Percentiles rank a stretch among this genome's conserved stretches.
phyloP scores from a whole-genome alignment of 2,888 invertebrate genomes.

The Drosophila rellima region DNA sequence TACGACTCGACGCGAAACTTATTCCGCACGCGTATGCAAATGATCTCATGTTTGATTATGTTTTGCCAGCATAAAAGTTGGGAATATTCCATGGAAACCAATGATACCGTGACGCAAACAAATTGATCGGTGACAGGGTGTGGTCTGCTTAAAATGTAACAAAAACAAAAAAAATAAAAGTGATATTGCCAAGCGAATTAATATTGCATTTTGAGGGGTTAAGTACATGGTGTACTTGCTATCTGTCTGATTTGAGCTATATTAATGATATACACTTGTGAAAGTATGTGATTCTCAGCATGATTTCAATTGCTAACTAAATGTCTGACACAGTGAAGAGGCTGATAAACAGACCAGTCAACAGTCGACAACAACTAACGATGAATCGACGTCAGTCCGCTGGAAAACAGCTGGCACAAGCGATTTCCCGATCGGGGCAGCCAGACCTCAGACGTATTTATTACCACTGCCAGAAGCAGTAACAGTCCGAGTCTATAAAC shows the following conservation, averaged over 20 bases:
- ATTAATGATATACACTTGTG: conserved; percentile 20
- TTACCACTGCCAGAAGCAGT: background rate
- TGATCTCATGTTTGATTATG: conserved; percentile 68
- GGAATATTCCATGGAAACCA: conserved; percentile 65
- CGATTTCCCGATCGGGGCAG: background rate
- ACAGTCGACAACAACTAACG: conserved; percentile 13
- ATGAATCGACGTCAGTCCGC: background rate
- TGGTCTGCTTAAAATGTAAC: conserved; percentile 21
- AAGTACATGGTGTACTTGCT: conserved; percentile 3
- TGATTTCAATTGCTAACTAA: conserved; percentile 8
- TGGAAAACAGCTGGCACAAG: conserved; percentile 31
- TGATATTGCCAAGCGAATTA: conserved; percentile 13
- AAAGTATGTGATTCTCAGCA: conserved; percentile 19
- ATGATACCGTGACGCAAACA: conserved; percentile 50
- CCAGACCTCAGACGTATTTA: background rate
- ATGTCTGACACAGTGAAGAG: conserved; percentile 22
- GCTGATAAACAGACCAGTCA: conserved; percentile 29
- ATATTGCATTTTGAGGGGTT: background rate
- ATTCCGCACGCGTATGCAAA: conserved; percentile 48
- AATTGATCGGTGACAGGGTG: conserved; percentile 48
- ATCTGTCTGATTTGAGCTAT: background rate
- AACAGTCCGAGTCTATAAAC: conserved; percentile 1
- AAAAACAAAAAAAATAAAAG: conserved; percentile 21
- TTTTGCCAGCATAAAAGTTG: conserved; percentile 63
- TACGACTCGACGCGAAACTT: conserved; percentile 6